phyloP scores from a whole-genome alignment of 2,888 invertebrate genomes.

The Cephus pygmeus region DNA sequence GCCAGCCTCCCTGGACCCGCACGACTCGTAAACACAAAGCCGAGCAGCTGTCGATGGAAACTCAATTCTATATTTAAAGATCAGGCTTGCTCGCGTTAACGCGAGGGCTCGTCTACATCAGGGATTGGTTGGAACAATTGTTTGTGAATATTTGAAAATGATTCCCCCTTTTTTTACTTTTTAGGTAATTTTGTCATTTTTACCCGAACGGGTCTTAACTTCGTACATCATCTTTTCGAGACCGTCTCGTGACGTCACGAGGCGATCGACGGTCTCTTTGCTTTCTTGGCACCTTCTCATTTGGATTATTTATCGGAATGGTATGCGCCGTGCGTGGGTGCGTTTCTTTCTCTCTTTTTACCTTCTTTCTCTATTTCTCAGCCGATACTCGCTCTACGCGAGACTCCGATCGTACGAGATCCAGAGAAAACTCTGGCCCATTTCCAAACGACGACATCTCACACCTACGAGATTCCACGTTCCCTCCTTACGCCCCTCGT shows the following conservation, averaged over 20 bases:
- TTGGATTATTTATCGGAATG: slow-evolving; percentile 65
- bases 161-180: not conserved
- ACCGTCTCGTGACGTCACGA: not conserved
- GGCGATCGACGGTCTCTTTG: not conserved
- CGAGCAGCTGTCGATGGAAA: slow-evolving; percentile 63
- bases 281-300: slow-evolving; percentile 37
- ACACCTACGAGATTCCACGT: slow-evolving; percentile 53
- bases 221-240: not conserved
- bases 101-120: not conserved
- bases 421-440: slow-evolving; percentile 43
- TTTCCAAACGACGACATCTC: slow-evolving; percentile 61
- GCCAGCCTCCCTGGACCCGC: not conserved
- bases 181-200: not conserved
- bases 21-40: slow-evolving; percentile 56
- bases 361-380: slow-evolving; percentile 23
- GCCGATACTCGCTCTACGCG: not conserved
- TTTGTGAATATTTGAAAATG: not conserved
- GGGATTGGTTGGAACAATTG: not conserved
- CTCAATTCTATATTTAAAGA: slow-evolving; percentile 58
- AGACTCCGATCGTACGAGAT: not conserved
- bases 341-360: slow-evolving; percentile 21
- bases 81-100: slow-evolving; percentile 8
- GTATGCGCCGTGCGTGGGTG: slow-evolving; percentile 63
- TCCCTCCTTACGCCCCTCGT: not conserved
- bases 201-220: not conserved